A percentile compares a stretch with the other conserved stretches of the same genome.
phyloP scores from a whole-genome alignment of 2,888 invertebrate species.

The Mesorhabditis sp. region DNA sequence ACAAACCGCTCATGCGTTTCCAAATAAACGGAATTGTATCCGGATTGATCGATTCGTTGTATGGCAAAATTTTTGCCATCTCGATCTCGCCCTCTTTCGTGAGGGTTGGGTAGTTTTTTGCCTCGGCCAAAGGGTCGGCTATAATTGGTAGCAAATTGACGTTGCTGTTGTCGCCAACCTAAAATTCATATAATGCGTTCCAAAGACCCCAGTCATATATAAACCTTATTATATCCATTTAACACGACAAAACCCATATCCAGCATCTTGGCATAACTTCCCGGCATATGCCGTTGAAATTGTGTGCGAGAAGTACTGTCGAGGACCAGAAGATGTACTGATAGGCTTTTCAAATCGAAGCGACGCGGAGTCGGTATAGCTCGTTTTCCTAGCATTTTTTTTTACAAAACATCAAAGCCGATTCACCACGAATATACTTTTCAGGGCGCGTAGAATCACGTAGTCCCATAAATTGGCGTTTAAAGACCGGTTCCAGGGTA shows the following conservation, averaged over 20 bases:
- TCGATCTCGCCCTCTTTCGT: constrained; percentile 22
- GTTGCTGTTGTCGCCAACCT: constrained; percentile 37
- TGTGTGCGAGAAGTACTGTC: constrained; percentile 30
- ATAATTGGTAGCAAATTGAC: constrained; percentile 30
- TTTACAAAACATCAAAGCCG: constrained; percentile 6
- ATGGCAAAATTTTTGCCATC: constrained; percentile 26
- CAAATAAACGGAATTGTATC: constrained; percentile 26
- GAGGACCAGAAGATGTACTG: constrained; percentile 19
- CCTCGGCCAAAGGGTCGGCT: constrained; percentile 21
- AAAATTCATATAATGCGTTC: background rate
- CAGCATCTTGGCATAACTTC: constrained; percentile 18
- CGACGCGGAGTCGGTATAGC: background rate
- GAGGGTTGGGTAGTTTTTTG: constrained; percentile 10
- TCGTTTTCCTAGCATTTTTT: constrained; percentile 1
- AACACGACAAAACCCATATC: constrained; percentile 24
- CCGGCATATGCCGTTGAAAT: constrained; percentile 24
- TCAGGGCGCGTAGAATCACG: constrained; percentile 5
- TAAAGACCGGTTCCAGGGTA: constrained; percentile 14
- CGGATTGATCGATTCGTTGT: constrained; percentile 18
- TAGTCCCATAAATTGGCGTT: constrained; percentile 31
- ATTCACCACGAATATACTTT: too few relatives aligned
- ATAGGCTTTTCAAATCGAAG: constrained; percentile 7
- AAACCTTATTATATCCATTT: constrained; percentile 32
- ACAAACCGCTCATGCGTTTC: constrained; percentile 18
- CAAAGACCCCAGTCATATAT: background rate